phyloP scores from a whole-genome alignment of 2,888 invertebrate species.

The Latrodectus elegans region DNA sequence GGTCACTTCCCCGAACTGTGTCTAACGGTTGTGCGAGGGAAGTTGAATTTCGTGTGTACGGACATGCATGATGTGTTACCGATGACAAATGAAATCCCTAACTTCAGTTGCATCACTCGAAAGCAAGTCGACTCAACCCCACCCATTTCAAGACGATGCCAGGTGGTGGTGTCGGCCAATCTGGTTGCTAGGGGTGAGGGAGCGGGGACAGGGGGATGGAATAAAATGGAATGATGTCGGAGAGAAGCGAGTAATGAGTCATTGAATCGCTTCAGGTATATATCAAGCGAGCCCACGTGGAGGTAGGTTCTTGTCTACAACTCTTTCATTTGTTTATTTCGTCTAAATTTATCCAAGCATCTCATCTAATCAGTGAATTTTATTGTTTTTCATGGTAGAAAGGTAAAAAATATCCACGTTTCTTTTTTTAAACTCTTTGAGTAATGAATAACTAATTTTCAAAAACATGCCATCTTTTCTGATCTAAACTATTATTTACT shows the following conservation, averaged over 20 bases:
- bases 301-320: background rate
- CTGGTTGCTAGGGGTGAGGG: conserved; percentile 6
- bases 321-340: background rate
- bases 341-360: background rate
- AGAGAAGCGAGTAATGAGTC: background rate
- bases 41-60: too few relatives aligned
- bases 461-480: too few relatives aligned
- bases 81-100: background rate
- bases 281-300: background rate
- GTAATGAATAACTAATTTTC: too few relatives aligned
- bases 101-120: conserved; percentile 7
- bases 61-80: background rate
- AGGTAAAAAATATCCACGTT: too few relatives aligned
- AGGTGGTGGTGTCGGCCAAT: background rate
- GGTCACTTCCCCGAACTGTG: too few relatives aligned
- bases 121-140: background rate
- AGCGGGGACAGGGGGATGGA: background rate
- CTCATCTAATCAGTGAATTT: background rate
- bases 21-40: too few relatives aligned
- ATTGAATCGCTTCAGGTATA: background rate
- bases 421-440: too few relatives aligned
- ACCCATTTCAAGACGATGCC: background rate
- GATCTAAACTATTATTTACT: too few relatives aligned
- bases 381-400: too few relatives aligned
- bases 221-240: background rate